A percentile compares a stretch with the other conserved stretches of the same genome.
Conservation (phyloP, 1,140 invertebrate genomes). For the Meloidogyne hapla region DNA sequence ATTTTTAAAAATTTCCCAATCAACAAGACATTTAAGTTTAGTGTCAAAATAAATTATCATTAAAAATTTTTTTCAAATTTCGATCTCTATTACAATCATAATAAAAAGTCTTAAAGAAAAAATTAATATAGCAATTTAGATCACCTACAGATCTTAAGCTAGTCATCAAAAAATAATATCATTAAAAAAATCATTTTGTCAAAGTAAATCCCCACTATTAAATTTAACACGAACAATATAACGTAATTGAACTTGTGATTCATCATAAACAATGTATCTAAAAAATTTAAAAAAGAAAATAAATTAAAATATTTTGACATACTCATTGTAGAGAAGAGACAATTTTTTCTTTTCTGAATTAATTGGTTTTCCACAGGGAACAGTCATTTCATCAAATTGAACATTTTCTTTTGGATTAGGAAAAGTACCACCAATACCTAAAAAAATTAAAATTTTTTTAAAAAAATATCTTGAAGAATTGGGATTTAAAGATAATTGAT, state of each 20-base stretch:
- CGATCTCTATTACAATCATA: no score
- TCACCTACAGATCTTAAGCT: no score
- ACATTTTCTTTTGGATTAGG: conserved; percentile 38
- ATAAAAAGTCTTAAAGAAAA: no score
- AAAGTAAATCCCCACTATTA: conserved; percentile 21
- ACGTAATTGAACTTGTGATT: conserved; percentile 77
- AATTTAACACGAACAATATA: conserved; percentile 54
- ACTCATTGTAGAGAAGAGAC: conserved; percentile 48
- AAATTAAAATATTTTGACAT: conserved; percentile 21
- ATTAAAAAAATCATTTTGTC: not conserved
- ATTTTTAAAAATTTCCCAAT: no score
- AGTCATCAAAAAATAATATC: no score
- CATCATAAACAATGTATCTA: conserved; percentile 85
- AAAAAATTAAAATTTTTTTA: conserved; percentile 11
- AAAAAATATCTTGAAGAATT: no score
- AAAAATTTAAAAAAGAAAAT: conserved; percentile 6
- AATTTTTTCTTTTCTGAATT: conserved; percentile 20
- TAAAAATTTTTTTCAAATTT: no score
- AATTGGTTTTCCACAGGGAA: conserved; percentile 42
- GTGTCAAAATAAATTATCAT: no score
- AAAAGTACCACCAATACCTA: conserved; percentile 41
- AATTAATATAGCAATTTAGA: no score
- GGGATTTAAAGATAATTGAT: no score
- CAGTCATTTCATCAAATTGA: conserved; percentile 39
- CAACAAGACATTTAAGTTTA: no score